These are phyloP conservation scores for Myotis myotis DNA, from an alignment of 2,797 vertebrate genomes.

Conservation along the genomic window DNA sequence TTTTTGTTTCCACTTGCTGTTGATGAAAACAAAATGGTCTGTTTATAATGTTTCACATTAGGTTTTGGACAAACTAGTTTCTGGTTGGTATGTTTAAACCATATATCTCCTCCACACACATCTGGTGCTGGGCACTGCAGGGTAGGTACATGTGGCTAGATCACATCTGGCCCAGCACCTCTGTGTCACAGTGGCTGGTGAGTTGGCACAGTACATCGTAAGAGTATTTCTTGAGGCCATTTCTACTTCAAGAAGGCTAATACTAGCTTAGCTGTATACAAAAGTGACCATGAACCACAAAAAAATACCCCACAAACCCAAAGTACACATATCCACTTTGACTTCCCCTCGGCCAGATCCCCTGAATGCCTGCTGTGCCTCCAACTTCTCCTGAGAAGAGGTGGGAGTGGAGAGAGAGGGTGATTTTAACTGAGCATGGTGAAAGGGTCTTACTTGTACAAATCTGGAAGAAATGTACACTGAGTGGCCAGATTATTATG, in stretches of 20 bases:
- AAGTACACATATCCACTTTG: not conserved
- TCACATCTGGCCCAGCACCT: not conserved
- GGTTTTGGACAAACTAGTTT: not conserved
- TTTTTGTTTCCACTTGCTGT: not conserved
- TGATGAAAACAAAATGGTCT: not conserved
- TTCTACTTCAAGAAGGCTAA: not conserved
- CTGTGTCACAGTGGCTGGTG: too few relatives aligned
- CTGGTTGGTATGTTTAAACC: not conserved
- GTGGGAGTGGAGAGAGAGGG: not conserved
- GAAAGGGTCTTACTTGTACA: not conserved
- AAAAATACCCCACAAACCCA: not conserved
- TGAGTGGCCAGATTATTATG: too few relatives aligned
- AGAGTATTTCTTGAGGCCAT: not conserved
- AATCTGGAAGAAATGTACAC: not conserved
- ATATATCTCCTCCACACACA: not conserved
- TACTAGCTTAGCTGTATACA: not conserved
- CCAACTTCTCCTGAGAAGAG: not conserved
- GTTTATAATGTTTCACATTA: not conserved
- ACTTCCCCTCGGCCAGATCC: not conserved
- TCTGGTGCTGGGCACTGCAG: not conserved
- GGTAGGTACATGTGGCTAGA: not conserved
- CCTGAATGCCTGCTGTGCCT: not conserved
- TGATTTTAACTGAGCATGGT: not conserved
- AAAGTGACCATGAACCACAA: not conserved
- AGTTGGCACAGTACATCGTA: not conserved